Base-by-base conservation (phyloP, 1,140 invertebrate genomes). In the Harpegnathos saltator region DNA sequence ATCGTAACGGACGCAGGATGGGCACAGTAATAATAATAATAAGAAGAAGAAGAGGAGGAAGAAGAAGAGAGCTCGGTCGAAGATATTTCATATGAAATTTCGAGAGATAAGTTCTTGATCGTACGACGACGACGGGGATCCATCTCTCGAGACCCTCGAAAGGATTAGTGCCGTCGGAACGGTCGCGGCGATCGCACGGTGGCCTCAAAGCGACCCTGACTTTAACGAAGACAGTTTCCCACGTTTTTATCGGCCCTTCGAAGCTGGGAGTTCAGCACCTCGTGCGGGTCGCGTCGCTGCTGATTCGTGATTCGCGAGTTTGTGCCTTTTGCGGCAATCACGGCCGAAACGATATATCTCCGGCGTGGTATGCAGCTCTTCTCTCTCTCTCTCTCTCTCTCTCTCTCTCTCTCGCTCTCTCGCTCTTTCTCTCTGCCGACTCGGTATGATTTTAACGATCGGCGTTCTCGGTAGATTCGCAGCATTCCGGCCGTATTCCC, bases 301-400 rank as follows among this genome's bases (percentile, higher is more conserved):
- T 69, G 75, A 80, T 69, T 80, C 62, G 75, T 69, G 75, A 80
- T 80, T 80, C 75, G 75, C 63, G 63, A 78, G 75, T 80, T 78
- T 80, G 65, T 80, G 33, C 75, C 63, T 78, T 56, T 68, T 63
- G 75, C 75, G 33, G 63, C 52, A 80, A 80, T 80, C 75, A 80
- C 52, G 65, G 52, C 1, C 22, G 33, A 44, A 69, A 68, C 75
- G 75, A 78, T 78, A 68, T 69, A 78, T 78, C 63, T 58, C 17
- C 38, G 11, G 22, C 11, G n/a, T 56, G 29, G 74, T 56, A 78
- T 78, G 74, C 63, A 12, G 33, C 50, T 44, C 26, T n/a, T n/a
- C n/a, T n/a, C n/a, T n/a, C 29, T 44, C 65, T 54, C 61, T 9
- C 29, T 44, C 65, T 54, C 61, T 9, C 29, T 44, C 65, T 54